These are phyloP conservation scores for Nipponia nippon DNA, from an alignment of 2,113 vertebrate species.

Conservation along the genomic window DNA sequence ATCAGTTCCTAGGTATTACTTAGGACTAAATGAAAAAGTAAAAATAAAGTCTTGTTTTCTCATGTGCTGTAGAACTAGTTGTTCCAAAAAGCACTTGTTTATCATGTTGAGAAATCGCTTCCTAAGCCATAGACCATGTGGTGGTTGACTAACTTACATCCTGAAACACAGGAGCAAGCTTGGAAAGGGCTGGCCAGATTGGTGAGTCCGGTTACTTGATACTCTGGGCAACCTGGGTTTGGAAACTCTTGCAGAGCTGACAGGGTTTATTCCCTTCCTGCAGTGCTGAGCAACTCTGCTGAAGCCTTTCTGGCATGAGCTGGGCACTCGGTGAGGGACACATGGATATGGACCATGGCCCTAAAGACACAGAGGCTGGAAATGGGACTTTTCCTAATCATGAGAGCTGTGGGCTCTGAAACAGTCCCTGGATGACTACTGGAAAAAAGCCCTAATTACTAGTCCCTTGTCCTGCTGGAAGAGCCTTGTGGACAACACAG, in stretches of 20 bases:
- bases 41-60: constrained; percentile 62
- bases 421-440: neutral
- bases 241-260: neutral
- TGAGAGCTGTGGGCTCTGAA: neutral
- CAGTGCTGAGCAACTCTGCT: neutral
- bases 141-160: neutral
- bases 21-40: constrained; percentile 39
- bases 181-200: neutral
- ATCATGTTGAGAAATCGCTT: constrained; percentile 37
- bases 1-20: constrained; percentile 40
- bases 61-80: constrained; percentile 61
- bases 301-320: neutral
- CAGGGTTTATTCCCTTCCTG: neutral
- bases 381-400: neutral
- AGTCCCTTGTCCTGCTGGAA: neutral
- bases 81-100: constrained; percentile 63
- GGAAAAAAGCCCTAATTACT: neutral
- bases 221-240: neutral
- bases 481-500: neutral
- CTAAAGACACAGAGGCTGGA: neutral
- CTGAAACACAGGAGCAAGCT: neutral
- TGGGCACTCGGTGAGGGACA: neutral
- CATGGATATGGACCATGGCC: neutral
- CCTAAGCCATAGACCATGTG: neutral
- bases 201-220: neutral